phyloP scores from a whole-genome alignment of 2,113 vertebrate genomes.

The Ornithorhynchus anatinus region DNA sequence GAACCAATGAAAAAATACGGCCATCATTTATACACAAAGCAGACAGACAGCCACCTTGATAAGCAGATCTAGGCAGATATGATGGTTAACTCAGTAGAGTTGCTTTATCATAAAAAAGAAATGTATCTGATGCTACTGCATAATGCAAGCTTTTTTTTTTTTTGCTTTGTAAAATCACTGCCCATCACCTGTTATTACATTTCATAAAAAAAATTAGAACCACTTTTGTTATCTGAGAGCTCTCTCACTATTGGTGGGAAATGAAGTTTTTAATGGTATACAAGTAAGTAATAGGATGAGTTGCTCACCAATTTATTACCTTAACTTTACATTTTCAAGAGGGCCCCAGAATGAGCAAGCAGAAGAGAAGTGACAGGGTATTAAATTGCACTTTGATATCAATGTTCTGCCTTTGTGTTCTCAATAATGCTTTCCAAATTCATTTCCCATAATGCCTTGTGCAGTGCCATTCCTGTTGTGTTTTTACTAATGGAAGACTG shows the following conservation, averaged over 20 bases:
- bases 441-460: neutral
- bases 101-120: neutral
- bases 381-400: neutral
- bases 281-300: neutral
- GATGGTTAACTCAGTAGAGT: neutral
- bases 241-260: neutral
- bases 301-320: neutral
- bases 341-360: neutral
- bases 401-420: neutral
- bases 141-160: neutral
- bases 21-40: constrained; percentile 10
- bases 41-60: neutral
- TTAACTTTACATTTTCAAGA: constrained; percentile 2
- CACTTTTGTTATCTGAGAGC: neutral
- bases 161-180: neutral
- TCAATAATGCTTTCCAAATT: neutral
- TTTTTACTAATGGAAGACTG: neutral
- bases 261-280: neutral
- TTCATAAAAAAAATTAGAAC: constrained; percentile 4
- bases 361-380: neutral
- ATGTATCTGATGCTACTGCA: constrained; percentile 4
- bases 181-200: neutral
- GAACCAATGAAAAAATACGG: neutral
- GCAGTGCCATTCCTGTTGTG: neutral
- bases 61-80: constrained; percentile 11